Base-by-base conservation (phyloP, 1,140 invertebrate species). In the Rhizoglyphus robini region DNA sequence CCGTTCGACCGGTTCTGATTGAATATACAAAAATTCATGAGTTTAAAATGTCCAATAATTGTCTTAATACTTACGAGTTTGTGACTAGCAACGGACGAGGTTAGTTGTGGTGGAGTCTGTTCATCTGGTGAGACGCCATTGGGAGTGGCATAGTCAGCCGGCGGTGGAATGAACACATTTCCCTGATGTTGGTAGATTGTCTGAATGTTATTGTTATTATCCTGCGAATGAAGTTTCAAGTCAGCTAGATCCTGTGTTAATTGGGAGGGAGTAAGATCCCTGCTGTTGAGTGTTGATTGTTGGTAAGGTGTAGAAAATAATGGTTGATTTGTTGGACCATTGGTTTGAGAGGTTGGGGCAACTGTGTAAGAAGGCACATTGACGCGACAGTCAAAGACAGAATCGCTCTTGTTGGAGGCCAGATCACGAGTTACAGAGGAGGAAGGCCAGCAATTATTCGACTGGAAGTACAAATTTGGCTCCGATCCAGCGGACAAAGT, bases 181-280 rank as follows among this genome's bases (percentile, higher is more conserved):
- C n/a, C n/a, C n/a, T 41, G 36, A 41, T 8, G 36, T 41, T 18
- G 36, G 36, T 11, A 41, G 18, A 41, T 41, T 41, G 8, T 54
- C 51, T 54, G 8, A 54, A 54, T 54, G 20, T 54, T 54, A 54
- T 54, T 54, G 51, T 54, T 54, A 54, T 23, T 54, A 32, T 54
- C 51, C 51, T 54, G 51, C 20, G 23, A 41, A 41, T 41, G 8
- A 18, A 41, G 8, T 18, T 41, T 41, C 36, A 41, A 41, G 18
- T 41, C 18, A 18, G 36, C 18, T 41, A n/a, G n/a, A n/a, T n/a
- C n/a, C n/a, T n/a, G n/a, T n/a, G n/a, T n/a, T n/a, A n/a, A n/a
- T n/a, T n/a, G n/a, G n/a, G n/a, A n/a, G n/a, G n/a, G n/a, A n/a
- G n/a, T n/a, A n/a, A n/a, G n/a, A n/a, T n/a, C n/a, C n/a, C n/a